Percentiles rank a stretch among this genome's conserved stretches.
Evolutionary conservation across 2,888 invertebrate genomes (phyloP).

Genomic region (Ischnus inquisitorius): DNA sequence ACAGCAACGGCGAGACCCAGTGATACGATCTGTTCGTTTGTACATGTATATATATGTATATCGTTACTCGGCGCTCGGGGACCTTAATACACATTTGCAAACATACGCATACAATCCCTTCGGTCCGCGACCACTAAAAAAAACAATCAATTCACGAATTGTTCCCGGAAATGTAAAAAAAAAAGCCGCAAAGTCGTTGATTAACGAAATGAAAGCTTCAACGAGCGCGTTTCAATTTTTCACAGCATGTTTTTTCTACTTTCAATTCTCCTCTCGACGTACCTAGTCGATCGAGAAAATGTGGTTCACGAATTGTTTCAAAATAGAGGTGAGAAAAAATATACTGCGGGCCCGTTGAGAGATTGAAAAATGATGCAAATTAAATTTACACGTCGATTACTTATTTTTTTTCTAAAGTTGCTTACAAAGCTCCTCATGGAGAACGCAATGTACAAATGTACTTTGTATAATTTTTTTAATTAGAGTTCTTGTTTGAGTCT

Average conservation of each 20-base stretch:
- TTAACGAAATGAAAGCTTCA: no score
- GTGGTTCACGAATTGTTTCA: no score
- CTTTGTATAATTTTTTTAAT: neutral
- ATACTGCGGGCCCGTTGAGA: no score
- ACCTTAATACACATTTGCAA: conserved; percentile 75
- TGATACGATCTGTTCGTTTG: neutral
- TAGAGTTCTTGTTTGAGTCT: neutral
- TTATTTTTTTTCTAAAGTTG: conserved; percentile 24
- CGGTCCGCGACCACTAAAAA: neutral
- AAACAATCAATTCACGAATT: neutral
- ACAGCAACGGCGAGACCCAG: neutral
- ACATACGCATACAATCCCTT: conserved; percentile 28
- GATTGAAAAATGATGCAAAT: conserved; percentile 9
- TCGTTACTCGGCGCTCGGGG: conserved; percentile 67
- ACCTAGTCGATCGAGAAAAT: no score
- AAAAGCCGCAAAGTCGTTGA: neutral
- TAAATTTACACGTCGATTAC: conserved; percentile 34
- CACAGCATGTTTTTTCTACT: no score
- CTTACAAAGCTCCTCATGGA: no score
- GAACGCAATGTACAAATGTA: no score
- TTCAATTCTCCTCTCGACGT: no score
- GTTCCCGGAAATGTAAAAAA: neutral
- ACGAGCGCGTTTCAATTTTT: no score
- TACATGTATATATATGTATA: conserved; percentile 13
- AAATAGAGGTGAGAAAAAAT: no score